These are phyloP conservation scores for Drosophila ananassae DNA, from an alignment of 1,140 invertebrate genomes.

Conservation along the genomic window DNA sequence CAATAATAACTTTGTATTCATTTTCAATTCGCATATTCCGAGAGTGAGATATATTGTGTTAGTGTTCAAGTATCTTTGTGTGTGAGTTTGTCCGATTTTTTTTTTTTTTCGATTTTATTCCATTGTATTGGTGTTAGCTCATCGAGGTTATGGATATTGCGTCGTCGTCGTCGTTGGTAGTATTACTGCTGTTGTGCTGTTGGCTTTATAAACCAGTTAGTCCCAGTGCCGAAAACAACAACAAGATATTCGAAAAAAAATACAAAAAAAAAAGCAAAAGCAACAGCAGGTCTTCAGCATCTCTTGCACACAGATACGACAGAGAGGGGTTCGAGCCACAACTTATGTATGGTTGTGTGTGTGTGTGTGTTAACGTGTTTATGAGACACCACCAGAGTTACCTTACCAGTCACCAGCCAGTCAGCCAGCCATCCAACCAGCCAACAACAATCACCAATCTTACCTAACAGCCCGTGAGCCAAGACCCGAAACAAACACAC, in stretches of 20 bases:
- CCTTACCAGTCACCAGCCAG: too few species aligned
- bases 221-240: slow-evolving; percentile 24
- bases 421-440: background rate
- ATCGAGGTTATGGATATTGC: slow-evolving; percentile 82
- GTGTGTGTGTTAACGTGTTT: slow-evolving; percentile 69
- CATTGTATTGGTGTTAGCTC: slow-evolving; percentile 75
- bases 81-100: slow-evolving; percentile 14
- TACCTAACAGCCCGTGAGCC: slow-evolving; percentile 68
- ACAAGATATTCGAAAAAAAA: slow-evolving; percentile 23
- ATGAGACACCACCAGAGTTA: slow-evolving; percentile 57
- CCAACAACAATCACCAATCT: slow-evolving; percentile 56
- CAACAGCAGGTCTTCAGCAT: slow-evolving; percentile 73
- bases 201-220: slow-evolving; percentile 75
- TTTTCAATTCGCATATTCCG: slow-evolving; percentile 70
- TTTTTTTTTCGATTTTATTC: background rate
- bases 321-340: background rate
- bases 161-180: slow-evolving; percentile 57
- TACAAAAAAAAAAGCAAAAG: slow-evolving; percentile 22
- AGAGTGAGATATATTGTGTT: background rate
- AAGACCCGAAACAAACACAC: slow-evolving; percentile 35
- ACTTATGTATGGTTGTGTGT: background rate
- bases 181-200: slow-evolving; percentile 40
- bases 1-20: slow-evolving; percentile 79
- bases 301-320: slow-evolving; percentile 15
- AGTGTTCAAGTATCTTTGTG: slow-evolving; percentile 15